A percentile compares a stretch with the other conserved stretches of the same genome.
phyloP scores from a whole-genome alignment of 2,797 vertebrate genomes.

The Benthosema pterotum region DNA sequence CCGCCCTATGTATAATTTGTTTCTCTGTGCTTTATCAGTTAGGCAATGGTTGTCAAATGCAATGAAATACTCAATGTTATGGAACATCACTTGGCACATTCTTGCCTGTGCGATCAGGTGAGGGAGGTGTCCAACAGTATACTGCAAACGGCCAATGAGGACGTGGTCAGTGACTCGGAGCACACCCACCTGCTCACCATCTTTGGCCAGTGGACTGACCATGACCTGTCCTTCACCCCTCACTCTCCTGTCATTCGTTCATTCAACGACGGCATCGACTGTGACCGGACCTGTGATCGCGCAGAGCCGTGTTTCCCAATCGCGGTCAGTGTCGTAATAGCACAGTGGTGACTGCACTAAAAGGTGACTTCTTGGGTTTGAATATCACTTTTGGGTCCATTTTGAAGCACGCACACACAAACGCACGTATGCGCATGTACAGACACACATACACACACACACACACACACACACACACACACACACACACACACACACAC shows the following conservation, averaged over 20 bases:
- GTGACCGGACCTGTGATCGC: slow-evolving; percentile 70
- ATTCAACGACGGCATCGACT: slow-evolving; percentile 67
- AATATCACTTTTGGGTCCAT: too few species aligned
- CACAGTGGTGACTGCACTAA: too few species aligned
- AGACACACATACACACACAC: slow-evolving; percentile 3
- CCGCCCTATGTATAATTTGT: too few species aligned
- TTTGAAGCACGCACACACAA: too few species aligned
- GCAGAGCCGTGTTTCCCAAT: slow-evolving; percentile 85
- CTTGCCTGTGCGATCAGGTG: slow-evolving; percentile 77
- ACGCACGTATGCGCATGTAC: not conserved
- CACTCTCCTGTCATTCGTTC: slow-evolving; percentile 70
- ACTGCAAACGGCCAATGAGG: slow-evolving; percentile 59
- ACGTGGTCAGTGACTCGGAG: slow-evolving; percentile 67
- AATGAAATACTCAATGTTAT: too few species aligned
- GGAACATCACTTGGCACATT: not conserved
- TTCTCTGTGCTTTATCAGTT: too few species aligned
- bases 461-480: slow-evolving; percentile 1
- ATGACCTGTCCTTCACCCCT: slow-evolving; percentile 86
- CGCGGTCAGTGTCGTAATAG: slow-evolving; percentile 52
- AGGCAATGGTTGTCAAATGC: too few species aligned
- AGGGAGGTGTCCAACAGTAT: slow-evolving; percentile 86
- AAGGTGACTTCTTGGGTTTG: too few species aligned
- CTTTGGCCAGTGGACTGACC: slow-evolving; percentile 87
- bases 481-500: slow-evolving; percentile 1
- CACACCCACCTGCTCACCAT: slow-evolving; percentile 82